Percentiles rank a stretch among this genome's conserved stretches.
Conservation (phyloP, 2,888 invertebrate species). For the Leucoptera coffeella region DNA sequence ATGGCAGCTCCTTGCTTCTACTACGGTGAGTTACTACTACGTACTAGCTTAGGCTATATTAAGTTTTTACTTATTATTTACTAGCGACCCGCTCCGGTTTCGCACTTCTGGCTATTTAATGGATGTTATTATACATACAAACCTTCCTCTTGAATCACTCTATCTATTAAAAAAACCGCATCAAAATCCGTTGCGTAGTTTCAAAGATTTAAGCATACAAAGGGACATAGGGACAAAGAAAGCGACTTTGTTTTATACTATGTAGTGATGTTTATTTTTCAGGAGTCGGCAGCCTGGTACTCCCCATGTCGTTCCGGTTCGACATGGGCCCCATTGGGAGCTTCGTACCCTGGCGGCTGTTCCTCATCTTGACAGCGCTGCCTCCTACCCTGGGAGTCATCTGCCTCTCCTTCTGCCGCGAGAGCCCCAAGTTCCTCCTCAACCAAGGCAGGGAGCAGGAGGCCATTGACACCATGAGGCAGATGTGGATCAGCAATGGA, state of each 20-base stretch:
- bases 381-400: conserved; percentile 58
- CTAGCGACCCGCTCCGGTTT: no score
- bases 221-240: no score
- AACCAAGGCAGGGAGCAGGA: conserved; percentile 56
- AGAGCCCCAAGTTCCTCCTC: conserved; percentile 72
- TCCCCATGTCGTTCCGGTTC: conserved; percentile 25
- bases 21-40: not conserved
- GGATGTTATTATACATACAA: no score
- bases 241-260: no score
- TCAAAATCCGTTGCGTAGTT: no score
- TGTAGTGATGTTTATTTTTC: no score
- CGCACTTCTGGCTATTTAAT: no score
- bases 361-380: conserved; percentile 43
- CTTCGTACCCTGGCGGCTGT: conserved; percentile 31
- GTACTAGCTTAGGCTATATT: no score
- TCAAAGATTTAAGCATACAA: no score
- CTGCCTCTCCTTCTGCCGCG: conserved; percentile 54
- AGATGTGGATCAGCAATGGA: conserved; percentile 55
- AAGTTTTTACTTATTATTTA: no score
- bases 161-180: no score
- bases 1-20: conserved; percentile 1
- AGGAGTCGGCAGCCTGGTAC: conserved; percentile 28
- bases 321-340: conserved; percentile 19
- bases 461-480: conserved; percentile 53
- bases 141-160: no score